Evolutionary conservation across 2,888 invertebrate genomes (phyloP).

Genomic region (Iselma pallidipennis): DNA sequence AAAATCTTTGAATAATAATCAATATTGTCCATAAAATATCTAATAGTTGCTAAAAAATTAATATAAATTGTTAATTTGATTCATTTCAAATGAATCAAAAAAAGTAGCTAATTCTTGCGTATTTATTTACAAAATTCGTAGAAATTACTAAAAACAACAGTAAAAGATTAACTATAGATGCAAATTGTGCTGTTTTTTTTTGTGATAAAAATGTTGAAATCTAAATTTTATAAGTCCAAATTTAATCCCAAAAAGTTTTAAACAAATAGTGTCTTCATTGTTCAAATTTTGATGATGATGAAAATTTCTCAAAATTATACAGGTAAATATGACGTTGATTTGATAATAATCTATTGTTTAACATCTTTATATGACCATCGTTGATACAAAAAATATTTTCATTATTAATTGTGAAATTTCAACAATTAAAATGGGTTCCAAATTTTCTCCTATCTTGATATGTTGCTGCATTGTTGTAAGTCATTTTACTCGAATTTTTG

Average conservation of each 20-base stretch:
- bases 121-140: no score
- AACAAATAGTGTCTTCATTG: neutral
- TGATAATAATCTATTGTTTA: neutral
- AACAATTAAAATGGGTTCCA: neutral
- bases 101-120: neutral
- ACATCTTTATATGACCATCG: no score
- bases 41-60: neutral
- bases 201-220: no score
- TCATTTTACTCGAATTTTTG: neutral
- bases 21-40: neutral
- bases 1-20: constrained; percentile 16
- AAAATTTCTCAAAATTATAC: neutral
- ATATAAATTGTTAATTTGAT: neutral
- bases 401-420: no score
- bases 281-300: no score
- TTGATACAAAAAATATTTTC: neutral
- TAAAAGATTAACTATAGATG: no score
- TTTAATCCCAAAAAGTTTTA: neutral
- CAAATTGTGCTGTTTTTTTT: no score
- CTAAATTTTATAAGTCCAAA: no score
- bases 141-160: no score
- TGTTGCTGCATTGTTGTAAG: neutral
- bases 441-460: no score
- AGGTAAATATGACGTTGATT: neutral
- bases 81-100: neutral